Conservation (phyloP, 2,888 invertebrate species). For the Melipona beecheii region DNA sequence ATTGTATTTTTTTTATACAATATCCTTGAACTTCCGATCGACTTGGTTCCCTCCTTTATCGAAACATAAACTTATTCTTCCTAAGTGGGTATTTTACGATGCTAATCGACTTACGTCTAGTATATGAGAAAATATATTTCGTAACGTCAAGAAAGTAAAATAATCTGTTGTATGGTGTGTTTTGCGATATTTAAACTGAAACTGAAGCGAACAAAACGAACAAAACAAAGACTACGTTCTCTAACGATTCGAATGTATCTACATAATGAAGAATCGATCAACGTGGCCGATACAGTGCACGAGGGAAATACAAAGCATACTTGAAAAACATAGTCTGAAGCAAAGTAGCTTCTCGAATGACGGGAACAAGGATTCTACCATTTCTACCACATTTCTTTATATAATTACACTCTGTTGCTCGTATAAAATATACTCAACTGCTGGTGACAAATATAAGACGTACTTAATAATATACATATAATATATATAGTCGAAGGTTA, state of each 20-base stretch:
- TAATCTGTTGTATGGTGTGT: not conserved
- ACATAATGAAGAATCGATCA: conserved; percentile 3
- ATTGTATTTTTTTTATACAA: not conserved
- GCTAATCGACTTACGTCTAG: not conserved
- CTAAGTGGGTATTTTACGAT: conserved; percentile 8
- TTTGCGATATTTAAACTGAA: not conserved
- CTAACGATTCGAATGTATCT: not conserved
- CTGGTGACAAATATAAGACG: conserved; percentile 20
- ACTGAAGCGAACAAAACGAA: not conserved
- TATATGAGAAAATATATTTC: conserved; percentile 26
- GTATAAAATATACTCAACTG: conserved; percentile 39
- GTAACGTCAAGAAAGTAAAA: conserved; percentile 19
- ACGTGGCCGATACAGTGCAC: not conserved
- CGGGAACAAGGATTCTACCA: not conserved
- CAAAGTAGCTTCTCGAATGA: conserved; percentile 7
- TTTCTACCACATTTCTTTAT: not conserved
- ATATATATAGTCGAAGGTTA: conserved; percentile 23
- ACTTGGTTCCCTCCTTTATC: not conserved
- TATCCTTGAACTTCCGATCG: conserved; percentile 1
- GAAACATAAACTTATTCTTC: conserved; percentile 4
- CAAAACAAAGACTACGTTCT: not conserved
- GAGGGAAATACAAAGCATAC: not conserved
- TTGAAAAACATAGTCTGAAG: conserved; percentile 21
- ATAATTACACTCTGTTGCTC: conserved; percentile 32
- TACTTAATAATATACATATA: conserved; percentile 11